phyloP scores from a whole-genome alignment of 2,888 invertebrate genomes.

The Nephrotoma guestfalica region DNA sequence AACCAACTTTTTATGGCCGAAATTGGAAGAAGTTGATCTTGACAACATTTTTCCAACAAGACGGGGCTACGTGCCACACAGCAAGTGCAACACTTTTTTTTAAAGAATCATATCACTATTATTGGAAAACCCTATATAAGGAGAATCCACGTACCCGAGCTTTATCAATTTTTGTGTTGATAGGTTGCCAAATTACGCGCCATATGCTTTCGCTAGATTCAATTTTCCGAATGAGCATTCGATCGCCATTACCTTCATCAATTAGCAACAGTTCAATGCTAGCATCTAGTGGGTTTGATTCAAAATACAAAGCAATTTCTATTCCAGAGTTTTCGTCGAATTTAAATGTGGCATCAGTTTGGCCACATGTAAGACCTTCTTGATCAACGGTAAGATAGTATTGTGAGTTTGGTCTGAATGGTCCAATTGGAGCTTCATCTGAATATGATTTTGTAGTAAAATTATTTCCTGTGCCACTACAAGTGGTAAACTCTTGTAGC shows the following conservation, averaged over 20 bases:
- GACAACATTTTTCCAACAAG: too few relatives aligned
- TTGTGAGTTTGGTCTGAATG: not conserved
- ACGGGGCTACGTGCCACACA: too few relatives aligned
- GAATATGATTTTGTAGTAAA: not conserved
- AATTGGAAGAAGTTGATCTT: too few relatives aligned
- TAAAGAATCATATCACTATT: too few relatives aligned
- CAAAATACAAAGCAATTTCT: not conserved
- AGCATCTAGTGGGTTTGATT: not conserved
- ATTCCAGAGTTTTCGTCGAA: not conserved
- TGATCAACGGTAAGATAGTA: not conserved
- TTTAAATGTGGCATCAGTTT: not conserved
- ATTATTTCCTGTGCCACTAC: not conserved
- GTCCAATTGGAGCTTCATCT: not conserved
- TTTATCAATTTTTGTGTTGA: not conserved
- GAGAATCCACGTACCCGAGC: not conserved
- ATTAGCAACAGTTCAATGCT: not conserved
- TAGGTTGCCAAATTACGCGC: not conserved
- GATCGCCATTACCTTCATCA: not conserved
- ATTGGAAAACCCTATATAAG: too few relatives aligned
- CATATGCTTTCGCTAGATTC: not conserved
- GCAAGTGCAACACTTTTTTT: too few relatives aligned
- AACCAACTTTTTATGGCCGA: too few relatives aligned
- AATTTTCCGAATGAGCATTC: not conserved
- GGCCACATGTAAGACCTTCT: not conserved
- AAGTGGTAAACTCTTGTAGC: not conserved